Evolutionary conservation across 2,797 vertebrate species (phyloP).

Genomic region (Novumbra hubbsi): DNA sequence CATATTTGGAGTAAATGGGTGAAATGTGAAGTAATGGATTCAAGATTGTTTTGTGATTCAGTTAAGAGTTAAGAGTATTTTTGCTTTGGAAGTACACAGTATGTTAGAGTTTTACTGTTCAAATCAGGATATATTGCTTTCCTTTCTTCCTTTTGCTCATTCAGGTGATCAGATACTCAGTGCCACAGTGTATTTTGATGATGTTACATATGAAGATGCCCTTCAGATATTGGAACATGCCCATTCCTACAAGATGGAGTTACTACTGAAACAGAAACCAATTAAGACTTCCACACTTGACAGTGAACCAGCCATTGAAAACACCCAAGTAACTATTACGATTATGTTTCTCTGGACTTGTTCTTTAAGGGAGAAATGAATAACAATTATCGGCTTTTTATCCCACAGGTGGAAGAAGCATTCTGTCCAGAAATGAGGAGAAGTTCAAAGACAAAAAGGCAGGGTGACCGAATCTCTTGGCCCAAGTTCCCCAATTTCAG

Average conservation of each 20-base stretch:
- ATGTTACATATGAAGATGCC: slow-evolving; percentile 92
- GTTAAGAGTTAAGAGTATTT: background rate
- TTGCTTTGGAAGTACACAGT: background rate
- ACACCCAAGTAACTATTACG: slow-evolving; percentile 62
- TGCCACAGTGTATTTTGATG: slow-evolving; percentile 92
- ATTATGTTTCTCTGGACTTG: slow-evolving; percentile 19
- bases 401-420: slow-evolving; percentile 67
- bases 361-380: background rate
- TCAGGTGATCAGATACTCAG: slow-evolving; percentile 95
- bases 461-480: slow-evolving; percentile 89
- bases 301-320: slow-evolving; percentile 53
- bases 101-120: background rate
- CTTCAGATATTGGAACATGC: slow-evolving; percentile 93
- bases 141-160: slow-evolving; percentile 26
- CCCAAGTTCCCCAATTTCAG: slow-evolving; percentile 89
- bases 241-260: slow-evolving; percentile 89
- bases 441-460: slow-evolving; percentile 74
- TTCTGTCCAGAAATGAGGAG: slow-evolving; percentile 71
- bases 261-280: slow-evolving; percentile 85
- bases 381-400: slow-evolving; percentile 39
- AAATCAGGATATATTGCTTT: slow-evolving; percentile 12
- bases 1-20: slow-evolving; percentile 1
- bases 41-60: background rate
- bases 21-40: background rate
- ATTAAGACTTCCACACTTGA: slow-evolving; percentile 56